Conservation (phyloP, 2,113 vertebrate genomes). For the human (Homo sapiens) region GRCh38 chr1:170992001-170992500, state of each 20-base stretch:
- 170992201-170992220: background rate
- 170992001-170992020: background rate
- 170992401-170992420: background rate
- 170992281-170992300: background rate
- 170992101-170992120: no score
- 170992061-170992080: background rate
- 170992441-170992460: background rate
- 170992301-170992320: slow-evolving; percentile 52
- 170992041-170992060: background rate
- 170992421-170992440: background rate
- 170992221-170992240: slow-evolving; percentile 62
- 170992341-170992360: background rate
- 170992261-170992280: rapidly evolving
- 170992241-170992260: slow-evolving; percentile 69
- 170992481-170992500: no score
- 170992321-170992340: slow-evolving; percentile 55
- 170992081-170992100: background rate
- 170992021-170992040: background rate
- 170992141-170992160: background rate
- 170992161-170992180: slow-evolving; percentile 65
- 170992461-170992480: background rate
- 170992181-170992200: slow-evolving; percentile 37
- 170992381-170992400: background rate
- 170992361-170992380: background rate
- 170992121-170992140: background rate